Evolutionary conservation across 2,888 invertebrate genomes (phyloP).

Genomic region (Apocheima hispidaria): DNA sequence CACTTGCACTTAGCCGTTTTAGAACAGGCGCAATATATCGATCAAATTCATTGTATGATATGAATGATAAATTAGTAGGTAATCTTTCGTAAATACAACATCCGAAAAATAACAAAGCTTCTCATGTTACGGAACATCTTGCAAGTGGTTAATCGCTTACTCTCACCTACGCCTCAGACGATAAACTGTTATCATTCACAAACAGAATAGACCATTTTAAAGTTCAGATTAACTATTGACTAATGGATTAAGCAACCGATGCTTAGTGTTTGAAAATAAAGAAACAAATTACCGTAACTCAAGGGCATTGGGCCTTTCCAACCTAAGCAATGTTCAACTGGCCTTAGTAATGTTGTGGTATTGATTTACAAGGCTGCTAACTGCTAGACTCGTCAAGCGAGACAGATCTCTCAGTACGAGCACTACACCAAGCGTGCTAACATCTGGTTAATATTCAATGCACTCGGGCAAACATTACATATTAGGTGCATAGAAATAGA

Average conservation of each 20-base stretch:
- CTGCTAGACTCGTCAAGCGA: slow-evolving; percentile 49
- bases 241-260: slow-evolving; percentile 41
- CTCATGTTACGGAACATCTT: slow-evolving; percentile 18
- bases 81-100: slow-evolving; percentile 12
- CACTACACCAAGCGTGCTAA: slow-evolving; percentile 58
- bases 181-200: slow-evolving; percentile 16
- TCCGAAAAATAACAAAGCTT: slow-evolving; percentile 21
- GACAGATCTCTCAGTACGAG: slow-evolving; percentile 62
- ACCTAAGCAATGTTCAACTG: slow-evolving; percentile 45
- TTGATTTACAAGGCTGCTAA: slow-evolving; percentile 59
- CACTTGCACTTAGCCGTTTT: slow-evolving; percentile 60
- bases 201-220: slow-evolving; percentile 24
- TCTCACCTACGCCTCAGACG: slow-evolving; percentile 8
- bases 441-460: slow-evolving; percentile 63
- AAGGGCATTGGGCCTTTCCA: slow-evolving; percentile 51
- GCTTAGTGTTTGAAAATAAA: slow-evolving; percentile 36
- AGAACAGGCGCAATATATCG: slow-evolving; percentile 43
- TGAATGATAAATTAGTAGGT: neutral
- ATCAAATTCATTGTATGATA: slow-evolving; percentile 8
- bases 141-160: slow-evolving; percentile 32
- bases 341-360: slow-evolving; percentile 48
- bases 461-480: slow-evolving; percentile 68
- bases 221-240: slow-evolving; percentile 9
- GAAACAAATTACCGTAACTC: slow-evolving; percentile 26
- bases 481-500: slow-evolving; percentile 55